These are phyloP conservation scores for Danio albolineatus DNA, from an alignment of 2,797 vertebrate genomes.

Conservation along the genomic window DNA sequence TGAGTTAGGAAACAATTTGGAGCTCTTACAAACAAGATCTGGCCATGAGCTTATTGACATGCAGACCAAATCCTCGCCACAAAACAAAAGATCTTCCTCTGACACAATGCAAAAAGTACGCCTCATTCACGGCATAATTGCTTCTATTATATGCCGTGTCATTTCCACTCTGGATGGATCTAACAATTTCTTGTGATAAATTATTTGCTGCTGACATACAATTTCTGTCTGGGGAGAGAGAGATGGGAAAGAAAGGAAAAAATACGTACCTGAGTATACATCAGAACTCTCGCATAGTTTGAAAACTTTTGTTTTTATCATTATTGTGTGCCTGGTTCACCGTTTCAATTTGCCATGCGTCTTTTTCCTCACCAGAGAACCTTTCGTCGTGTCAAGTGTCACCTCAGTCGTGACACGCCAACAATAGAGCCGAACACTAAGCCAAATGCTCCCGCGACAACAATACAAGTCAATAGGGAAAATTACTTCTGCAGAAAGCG, in stretches of 20 bases:
- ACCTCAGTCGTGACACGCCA: slow-evolving; percentile 11
- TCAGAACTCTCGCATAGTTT: slow-evolving; percentile 11
- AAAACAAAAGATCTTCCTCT: slow-evolving; percentile 31
- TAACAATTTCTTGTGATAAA: slow-evolving; percentile 31
- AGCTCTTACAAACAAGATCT: slow-evolving; percentile 18
- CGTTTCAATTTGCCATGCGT: background rate
- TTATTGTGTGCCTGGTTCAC: slow-evolving; percentile 6
- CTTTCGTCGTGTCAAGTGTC: slow-evolving; percentile 23
- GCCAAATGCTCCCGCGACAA: slow-evolving; percentile 27
- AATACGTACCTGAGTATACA: background rate
- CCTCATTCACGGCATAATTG: slow-evolving; percentile 31
- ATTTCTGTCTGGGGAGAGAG: slow-evolving; percentile 1
- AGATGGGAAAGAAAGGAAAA: background rate
- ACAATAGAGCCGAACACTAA: slow-evolving; percentile 32
- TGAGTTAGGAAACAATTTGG: slow-evolving; percentile 1
- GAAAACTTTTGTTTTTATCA: background rate
- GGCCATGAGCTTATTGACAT: slow-evolving; percentile 21
- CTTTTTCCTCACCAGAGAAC: background rate
- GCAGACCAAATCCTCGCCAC: background rate
- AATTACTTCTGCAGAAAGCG: slow-evolving; percentile 55
- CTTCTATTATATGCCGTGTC: slow-evolving; percentile 29
- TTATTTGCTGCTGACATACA: slow-evolving; percentile 17
- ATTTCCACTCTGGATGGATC: slow-evolving; percentile 32
- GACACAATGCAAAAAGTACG: slow-evolving; percentile 18
- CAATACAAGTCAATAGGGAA: slow-evolving; percentile 53